Conservation (phyloP, 2,797 vertebrate species). For the Heteromormyrus szaboi region DNA sequence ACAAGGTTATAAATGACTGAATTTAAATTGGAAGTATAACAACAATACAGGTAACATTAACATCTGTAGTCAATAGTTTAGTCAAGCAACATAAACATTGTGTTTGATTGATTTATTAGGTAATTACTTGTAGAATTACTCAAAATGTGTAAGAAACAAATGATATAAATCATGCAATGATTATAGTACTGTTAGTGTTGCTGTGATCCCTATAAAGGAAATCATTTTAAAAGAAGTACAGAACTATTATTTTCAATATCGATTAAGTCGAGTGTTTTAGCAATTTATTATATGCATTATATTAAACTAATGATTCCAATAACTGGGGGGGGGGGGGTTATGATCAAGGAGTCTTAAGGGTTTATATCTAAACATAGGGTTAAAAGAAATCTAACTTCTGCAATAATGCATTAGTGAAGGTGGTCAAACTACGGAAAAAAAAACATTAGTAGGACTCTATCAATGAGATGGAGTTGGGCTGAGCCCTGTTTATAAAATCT, state of each 20-base stretch:
- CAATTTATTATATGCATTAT: neutral
- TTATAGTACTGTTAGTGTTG: neutral
- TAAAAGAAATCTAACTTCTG: neutral
- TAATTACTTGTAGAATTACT: neutral
- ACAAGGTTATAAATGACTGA: neutral
- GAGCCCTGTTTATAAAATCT: slow-evolving; percentile 11
- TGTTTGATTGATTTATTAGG: neutral
- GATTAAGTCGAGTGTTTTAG: neutral
- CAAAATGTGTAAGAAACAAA: neutral
- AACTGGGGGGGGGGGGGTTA: neutral
- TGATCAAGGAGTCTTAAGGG: no score
- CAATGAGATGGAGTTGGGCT: slow-evolving; percentile 6
- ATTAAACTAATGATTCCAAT: neutral
- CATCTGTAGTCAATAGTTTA: neutral
- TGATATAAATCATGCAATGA: neutral
- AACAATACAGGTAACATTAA: neutral
- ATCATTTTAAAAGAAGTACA: neutral
- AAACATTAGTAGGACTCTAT: neutral
- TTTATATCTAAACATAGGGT: neutral
- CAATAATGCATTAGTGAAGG: neutral
- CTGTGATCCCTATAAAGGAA: neutral
- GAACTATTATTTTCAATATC: neutral
- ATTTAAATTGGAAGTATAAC: neutral
- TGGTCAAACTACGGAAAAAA: neutral
- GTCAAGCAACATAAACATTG: neutral